Base-by-base conservation (phyloP, 2,797 vertebrate genomes). In the Acanthopagrus latus region DNA sequence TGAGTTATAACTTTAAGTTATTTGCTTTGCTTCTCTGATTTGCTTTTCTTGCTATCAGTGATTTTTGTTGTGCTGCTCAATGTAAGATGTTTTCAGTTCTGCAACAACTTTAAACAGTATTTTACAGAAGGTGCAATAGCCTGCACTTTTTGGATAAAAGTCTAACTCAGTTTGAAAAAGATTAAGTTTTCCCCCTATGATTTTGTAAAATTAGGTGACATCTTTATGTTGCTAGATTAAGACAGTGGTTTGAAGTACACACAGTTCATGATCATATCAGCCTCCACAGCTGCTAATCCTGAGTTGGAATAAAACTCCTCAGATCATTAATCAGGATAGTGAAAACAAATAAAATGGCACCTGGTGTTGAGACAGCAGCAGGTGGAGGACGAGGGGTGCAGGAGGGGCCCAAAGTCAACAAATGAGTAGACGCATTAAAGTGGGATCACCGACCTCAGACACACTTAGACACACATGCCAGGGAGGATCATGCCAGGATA, bases 361-460 rank as follows among this genome's bases (percentile, higher is more conserved):
- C 63, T 70, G 73, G 59, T 29, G 20, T 57, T 65, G 59, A 60
- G 46, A 55, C 46, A 46, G 29, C 55, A 64, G 41, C 59, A 64
- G 44, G 5, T 21, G 23, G 41, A 64, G 48, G 18, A 44, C n/a
- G 56, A 33, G 38, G 51, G 55, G 33, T 13, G 16, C n/a, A 59
- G 47, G 66, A 70, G 75, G 82, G 64, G 55, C 47, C 41, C 58
- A n/a, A 66, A 71, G 86, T 87, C 86, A 90, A 83, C 77, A 83
- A 78, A 87, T 69, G 21, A 81, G 74, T 79, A 88, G 71, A 78
- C 74, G 60, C 76, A 90, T 89, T 90, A 85, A 87, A 87, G 82
- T 60, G 56, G 83, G 74, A 82, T 89, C 82, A 82, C 44, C 10
- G 13, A 78, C 78, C 71, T 80, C 66, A 86, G 83, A 81, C 78